Evolutionary conservation across 37 sponge, comb jelly and placozoan genomes (phyloP).

Genomic region (Bolinopsis microptera): DNA sequence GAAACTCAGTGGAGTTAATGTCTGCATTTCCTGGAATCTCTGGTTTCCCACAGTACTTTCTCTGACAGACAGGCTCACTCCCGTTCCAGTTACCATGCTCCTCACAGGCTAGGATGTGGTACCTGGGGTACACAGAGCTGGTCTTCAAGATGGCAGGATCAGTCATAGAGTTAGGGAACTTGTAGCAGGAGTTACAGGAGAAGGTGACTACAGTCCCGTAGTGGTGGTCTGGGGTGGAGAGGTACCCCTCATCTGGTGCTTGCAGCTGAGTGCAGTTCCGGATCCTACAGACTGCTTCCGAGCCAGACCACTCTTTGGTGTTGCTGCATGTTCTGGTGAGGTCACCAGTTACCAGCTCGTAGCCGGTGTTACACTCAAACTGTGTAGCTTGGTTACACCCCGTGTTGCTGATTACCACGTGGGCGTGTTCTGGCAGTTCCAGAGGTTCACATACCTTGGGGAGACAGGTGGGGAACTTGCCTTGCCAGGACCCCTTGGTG

Average conservation of each 20-base stretch:
- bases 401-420: not conserved
- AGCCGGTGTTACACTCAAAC: not conserved
- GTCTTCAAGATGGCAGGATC: not conserved
- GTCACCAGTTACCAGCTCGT: constrained; percentile 45
- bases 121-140: not conserved
- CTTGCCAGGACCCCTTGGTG: constrained; percentile 13
- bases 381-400: not conserved
- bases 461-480: constrained; percentile 17
- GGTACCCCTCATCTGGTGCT: not conserved
- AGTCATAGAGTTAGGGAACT: constrained; percentile 1
- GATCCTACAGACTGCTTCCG: constrained; percentile 15
- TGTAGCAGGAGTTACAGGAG: not conserved
- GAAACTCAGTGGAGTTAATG: not conserved
- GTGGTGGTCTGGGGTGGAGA: constrained; percentile 22
- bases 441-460: not conserved
- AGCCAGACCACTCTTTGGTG: constrained; percentile 9
- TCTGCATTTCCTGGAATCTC: not conserved
- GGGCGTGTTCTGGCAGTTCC: not conserved
- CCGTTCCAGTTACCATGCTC: constrained; percentile 59
- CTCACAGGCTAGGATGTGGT: constrained; percentile 57
- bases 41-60: constrained; percentile 38
- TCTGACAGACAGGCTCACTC: constrained; percentile 41
- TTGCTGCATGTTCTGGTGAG: not conserved
- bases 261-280: constrained; percentile 39
- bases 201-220: constrained; percentile 49